Percentiles rank a stretch among this genome's conserved stretches.
Conservation (phyloP, 1,140 invertebrate genomes). For the Lordiphosa collinella region DNA sequence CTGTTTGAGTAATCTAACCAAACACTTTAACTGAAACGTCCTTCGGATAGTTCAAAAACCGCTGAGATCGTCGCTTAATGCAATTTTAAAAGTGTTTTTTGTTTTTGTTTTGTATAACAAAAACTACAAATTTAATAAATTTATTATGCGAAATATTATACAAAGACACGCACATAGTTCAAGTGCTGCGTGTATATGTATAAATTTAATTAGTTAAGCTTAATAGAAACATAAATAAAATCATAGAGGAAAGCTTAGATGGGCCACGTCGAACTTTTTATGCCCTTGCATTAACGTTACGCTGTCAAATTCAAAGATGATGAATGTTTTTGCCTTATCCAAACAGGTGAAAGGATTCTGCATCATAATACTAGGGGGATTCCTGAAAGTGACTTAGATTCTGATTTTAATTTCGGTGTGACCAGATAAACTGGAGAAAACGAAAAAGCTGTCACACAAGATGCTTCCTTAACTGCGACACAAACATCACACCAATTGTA, state of each 20-base stretch:
- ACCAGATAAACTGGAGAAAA: no score
- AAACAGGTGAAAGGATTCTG: no score
- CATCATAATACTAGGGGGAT: no score
- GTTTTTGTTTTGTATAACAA: conserved; percentile 51
- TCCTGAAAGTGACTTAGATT: no score
- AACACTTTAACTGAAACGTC: conserved; percentile 35
- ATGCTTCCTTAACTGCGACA: no score
- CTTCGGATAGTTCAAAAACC: conserved; percentile 61
- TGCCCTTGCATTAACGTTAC: no score
- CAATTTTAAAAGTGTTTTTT: conserved; percentile 65
- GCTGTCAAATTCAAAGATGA: no score
- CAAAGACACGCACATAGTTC: conserved; percentile 33
- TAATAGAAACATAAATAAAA: conserved; percentile 66
- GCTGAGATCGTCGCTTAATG: conserved; percentile 22
- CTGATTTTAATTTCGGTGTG: no score
- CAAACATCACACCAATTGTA: no score
- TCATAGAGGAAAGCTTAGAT: not conserved
- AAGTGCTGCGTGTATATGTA: conserved; percentile 9
- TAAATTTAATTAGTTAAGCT: conserved; percentile 72
- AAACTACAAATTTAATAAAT: conserved; percentile 70
- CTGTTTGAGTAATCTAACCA: conserved; percentile 57
- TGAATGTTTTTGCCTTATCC: no score
- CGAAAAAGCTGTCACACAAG: no score
- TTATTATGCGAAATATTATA: conserved; percentile 47
- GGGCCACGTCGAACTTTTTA: not conserved